Conservation (phyloP, 1,140 invertebrate genomes). For the Panagrolaimus sp. region DNA sequence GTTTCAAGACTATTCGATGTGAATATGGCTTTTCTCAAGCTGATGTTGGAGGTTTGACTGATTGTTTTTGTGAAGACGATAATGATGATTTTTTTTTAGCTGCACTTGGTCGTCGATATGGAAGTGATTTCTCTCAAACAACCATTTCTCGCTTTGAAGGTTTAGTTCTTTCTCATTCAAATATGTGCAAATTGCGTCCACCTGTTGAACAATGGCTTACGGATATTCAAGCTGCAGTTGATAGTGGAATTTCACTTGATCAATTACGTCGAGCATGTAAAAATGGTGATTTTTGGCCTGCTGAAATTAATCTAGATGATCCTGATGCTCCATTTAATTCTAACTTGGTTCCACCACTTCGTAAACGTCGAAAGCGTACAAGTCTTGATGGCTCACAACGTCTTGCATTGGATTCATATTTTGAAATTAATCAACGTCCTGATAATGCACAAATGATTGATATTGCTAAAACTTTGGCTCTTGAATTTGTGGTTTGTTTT, state of each 20-base stretch:
- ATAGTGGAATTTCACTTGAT: slow-evolving; percentile 29
- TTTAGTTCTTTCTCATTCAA: slow-evolving; percentile 91
- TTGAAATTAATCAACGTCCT: slow-evolving; percentile 17
- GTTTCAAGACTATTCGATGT: slow-evolving; percentile 86
- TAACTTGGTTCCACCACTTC: neutral
- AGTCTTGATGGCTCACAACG: slow-evolving; percentile 12
- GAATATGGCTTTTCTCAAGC: slow-evolving; percentile 94
- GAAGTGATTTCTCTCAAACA: slow-evolving; percentile 95
- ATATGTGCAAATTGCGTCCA: slow-evolving; percentile 97
- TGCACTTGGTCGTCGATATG: slow-evolving; percentile 94
- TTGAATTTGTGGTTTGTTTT: slow-evolving; percentile 10
- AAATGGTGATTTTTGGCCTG: neutral
- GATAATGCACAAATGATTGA: slow-evolving; percentile 19
- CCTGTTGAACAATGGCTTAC: slow-evolving; percentile 90
- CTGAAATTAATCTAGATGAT: neutral
- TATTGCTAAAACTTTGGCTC: slow-evolving; percentile 13
- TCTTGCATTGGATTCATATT: slow-evolving; percentile 15
- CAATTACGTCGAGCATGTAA: slow-evolving; percentile 2
- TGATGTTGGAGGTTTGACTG: slow-evolving; percentile 89
- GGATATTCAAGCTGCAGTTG: slow-evolving; percentile 80
- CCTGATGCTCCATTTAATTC: neutral
- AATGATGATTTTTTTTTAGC: no score
- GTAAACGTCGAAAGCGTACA: slow-evolving; percentile 17
- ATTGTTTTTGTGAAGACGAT: no score
- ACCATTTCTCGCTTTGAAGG: slow-evolving; percentile 95